Base-by-base conservation (phyloP, 2,797 vertebrate species). In the Sebastes trivittatus region DNA sequence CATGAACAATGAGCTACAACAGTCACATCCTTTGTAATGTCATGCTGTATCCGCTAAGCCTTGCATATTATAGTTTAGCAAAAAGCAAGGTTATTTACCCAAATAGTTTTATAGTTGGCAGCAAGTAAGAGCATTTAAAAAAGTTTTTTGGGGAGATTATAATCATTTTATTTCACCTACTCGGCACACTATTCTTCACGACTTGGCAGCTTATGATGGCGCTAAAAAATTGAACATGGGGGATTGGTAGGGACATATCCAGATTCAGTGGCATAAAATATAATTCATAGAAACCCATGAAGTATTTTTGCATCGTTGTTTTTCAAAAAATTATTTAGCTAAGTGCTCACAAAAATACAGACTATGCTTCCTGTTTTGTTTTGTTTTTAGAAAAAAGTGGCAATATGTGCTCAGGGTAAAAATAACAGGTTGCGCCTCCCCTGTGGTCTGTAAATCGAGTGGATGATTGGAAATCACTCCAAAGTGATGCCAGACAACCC, bases 391-490 rank as follows among this genome's bases (percentile, higher is more conserved):
- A 54, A 52, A 49, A 52, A 59, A 30, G 16, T 46, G 25, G 7
- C 22, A 65, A 38, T 42, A 20, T 55, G 66, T 80, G 72, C 75
- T 75, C 18, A 75, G 77, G 58, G 52, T 30, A 69, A 72, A 52
- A 87, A 80, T 83, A 78, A 75, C 81, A 81, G 32, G 46, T 27
- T 82, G 72, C 11, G 54, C 60, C 72, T 85, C 65, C 62, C 60
- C 54, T 38, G 16, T 78, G 56, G 60, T 46, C 78, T 86, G 77
- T 68, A 85, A 89, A 91, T 76, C 11, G 81, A 88, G 72, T 84
- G 82, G 65, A 82, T 85, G 86, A 85, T 88, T 88, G 85, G 71
- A 88, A 89, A 87, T 89, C 79, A 66, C 77, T 80, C 74, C 58
- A 84, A 76, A 85, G 77, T 70, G 67, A 79, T 82, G 62, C 66